phyloP scores from a whole-genome alignment of 1,140 invertebrate species.

The Platorchestia sp. region DNA sequence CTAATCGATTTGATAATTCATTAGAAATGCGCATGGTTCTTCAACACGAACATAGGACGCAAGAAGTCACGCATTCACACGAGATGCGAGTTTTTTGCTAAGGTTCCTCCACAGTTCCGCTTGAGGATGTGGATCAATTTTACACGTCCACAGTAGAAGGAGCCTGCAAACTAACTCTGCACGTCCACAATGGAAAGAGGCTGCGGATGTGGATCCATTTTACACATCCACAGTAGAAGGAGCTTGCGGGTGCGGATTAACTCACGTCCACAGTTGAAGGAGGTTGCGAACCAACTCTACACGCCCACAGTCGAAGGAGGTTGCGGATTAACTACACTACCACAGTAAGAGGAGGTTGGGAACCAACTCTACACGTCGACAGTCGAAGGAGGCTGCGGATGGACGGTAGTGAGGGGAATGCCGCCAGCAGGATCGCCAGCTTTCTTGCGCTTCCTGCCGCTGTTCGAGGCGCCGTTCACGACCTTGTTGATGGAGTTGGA shows the following conservation, averaged over 20 bases:
- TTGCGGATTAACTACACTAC: conserved; percentile 7
- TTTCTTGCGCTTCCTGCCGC: conserved; percentile 34
- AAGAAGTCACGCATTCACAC: background rate
- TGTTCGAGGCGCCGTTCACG: background rate
- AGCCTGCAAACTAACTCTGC: too few species aligned
- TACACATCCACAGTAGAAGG: background rate
- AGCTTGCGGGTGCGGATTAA: background rate
- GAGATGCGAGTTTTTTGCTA: background rate
- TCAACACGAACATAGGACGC: background rate
- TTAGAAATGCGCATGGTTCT: background rate
- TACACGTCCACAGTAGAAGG: too few species aligned
- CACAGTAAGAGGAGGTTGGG: background rate
- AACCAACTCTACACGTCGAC: background rate
- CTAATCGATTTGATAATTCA: background rate
- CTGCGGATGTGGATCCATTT: too few species aligned
- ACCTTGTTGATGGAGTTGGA: conserved; percentile 47
- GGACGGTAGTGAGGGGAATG: conserved; percentile 13
- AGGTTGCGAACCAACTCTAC: too few species aligned
- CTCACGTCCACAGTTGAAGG: too few species aligned
- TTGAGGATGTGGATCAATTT: background rate
- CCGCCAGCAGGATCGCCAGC: background rate
- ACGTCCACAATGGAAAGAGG: too few species aligned
- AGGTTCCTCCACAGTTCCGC: background rate
- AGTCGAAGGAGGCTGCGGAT: conserved; percentile 38
- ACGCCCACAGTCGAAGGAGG: conserved; percentile 36